These are phyloP conservation scores for Tenthredo livida DNA, from an alignment of 2,888 invertebrate species.

Conservation along the genomic window DNA sequence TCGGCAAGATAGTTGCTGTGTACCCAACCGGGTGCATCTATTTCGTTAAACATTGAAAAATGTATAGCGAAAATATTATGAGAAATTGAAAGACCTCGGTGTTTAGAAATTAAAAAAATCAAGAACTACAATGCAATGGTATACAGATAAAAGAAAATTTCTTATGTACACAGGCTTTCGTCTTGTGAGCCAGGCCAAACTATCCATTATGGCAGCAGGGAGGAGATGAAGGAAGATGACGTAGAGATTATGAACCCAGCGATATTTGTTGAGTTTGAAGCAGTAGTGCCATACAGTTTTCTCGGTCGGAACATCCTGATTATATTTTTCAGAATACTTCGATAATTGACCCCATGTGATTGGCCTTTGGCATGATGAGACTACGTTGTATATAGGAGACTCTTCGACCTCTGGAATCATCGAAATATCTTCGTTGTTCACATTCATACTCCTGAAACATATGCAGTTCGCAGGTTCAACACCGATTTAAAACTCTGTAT, in stretches of 20 bases:
- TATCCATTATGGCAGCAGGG: constrained; percentile 82
- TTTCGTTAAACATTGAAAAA: background rate
- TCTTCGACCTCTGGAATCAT: constrained; percentile 68
- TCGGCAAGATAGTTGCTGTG: background rate
- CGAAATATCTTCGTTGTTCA: constrained; percentile 47
- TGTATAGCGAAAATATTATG: background rate
- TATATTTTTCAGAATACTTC: constrained; percentile 79
- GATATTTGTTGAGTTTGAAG: constrained; percentile 81
- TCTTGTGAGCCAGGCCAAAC: constrained; percentile 79
- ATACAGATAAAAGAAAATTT: constrained; percentile 57
- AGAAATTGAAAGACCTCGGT: background rate
- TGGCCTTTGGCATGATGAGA: constrained; percentile 90
- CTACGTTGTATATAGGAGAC: constrained; percentile 90
- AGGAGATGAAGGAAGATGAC: constrained; percentile 81
- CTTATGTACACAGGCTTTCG: constrained; percentile 83
- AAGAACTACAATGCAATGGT: background rate
- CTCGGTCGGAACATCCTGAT: constrained; percentile 80
- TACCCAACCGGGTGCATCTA: no score
- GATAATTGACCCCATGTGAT: constrained; percentile 88
- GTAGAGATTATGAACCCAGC: constrained; percentile 80
- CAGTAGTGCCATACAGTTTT: constrained; percentile 84
- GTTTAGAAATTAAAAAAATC: background rate
- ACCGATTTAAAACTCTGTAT: background rate
- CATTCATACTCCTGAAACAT: constrained; percentile 18
- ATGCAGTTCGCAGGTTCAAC: background rate